Conservation (phyloP, 2,113 vertebrate species). For the Poeciliopsis turrubarensis region DNA sequence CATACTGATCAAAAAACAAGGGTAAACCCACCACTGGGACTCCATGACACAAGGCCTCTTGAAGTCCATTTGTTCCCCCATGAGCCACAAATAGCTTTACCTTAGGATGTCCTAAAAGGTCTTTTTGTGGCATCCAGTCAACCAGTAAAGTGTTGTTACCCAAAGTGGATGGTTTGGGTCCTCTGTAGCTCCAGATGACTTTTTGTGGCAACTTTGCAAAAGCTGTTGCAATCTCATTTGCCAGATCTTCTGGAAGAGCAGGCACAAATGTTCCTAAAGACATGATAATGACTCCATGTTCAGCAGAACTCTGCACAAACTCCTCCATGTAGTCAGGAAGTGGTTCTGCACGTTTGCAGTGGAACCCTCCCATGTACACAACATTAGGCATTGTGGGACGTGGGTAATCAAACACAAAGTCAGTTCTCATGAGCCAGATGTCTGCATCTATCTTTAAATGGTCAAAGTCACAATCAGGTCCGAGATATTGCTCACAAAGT, state of each 20-base stretch:
- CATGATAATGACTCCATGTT: slow-evolving; percentile 78
- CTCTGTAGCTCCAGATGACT: slow-evolving; percentile 75
- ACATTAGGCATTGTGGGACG: slow-evolving; percentile 79
- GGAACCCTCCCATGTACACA: slow-evolving; percentile 77
- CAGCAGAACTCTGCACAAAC: slow-evolving; percentile 75
- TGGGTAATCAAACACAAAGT: slow-evolving; percentile 81
- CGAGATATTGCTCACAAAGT: slow-evolving; percentile 65
- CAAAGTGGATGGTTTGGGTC: slow-evolving; percentile 53
- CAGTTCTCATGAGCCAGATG: slow-evolving; percentile 78
- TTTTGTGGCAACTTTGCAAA: slow-evolving; percentile 77
- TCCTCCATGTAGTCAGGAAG: slow-evolving; percentile 72
- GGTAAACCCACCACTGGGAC: slow-evolving; percentile 71
- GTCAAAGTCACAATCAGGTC: slow-evolving; percentile 52
- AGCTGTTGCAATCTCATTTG: slow-evolving; percentile 62
- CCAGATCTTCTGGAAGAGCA: slow-evolving; percentile 56
- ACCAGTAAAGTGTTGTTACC: slow-evolving; percentile 76
- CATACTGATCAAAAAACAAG: slow-evolving; percentile 19
- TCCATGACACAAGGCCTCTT: slow-evolving; percentile 75
- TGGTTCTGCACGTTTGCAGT: slow-evolving; percentile 73
- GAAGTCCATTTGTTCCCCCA: slow-evolving; percentile 78
- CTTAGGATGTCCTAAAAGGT: slow-evolving; percentile 75
- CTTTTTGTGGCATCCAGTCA: slow-evolving; percentile 78
- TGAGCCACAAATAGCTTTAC: slow-evolving; percentile 73
- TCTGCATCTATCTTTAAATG: slow-evolving; percentile 70
- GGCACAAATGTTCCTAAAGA: slow-evolving; percentile 73